Evolutionary conservation across 2,888 invertebrate species (phyloP), one percentile per base, ranked within the genome.

Genomic region (Mongoloraphidia duomilia): DNA sequence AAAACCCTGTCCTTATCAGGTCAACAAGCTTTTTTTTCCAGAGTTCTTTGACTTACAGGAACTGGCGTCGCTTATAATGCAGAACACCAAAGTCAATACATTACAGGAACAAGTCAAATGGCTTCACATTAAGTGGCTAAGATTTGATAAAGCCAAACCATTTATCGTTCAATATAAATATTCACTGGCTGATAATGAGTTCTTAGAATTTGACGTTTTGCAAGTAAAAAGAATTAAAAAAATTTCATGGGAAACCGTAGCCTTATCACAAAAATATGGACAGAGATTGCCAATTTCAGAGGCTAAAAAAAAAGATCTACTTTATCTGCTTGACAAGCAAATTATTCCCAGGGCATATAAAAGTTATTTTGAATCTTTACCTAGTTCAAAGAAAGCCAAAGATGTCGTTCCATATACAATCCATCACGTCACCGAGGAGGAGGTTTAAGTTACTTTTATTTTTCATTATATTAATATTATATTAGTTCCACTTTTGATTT

Each of bases 111-210:
- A 37, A 43, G 47, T 54, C 8, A 53, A 53, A 34, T 54, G 51
- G 54, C 43, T 54, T 9, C 49, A 51, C 44, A 42, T 51, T 17
- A 53, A 51, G 45, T 53, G 51, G 51, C 34, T 52, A 17, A 47
- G 48, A 49, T 53, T 52, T 36, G 41, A 49, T 17, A 51, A 53
- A 49, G 35, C 14, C 26, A 43, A 49, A 35, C 51, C 50, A 34
- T 45, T 14, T 33, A 49, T 44, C 17, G 52, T 52, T 34, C 35
- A 49, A 34, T 49, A 49, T 34, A 51, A 54, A 38, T 52, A 52
- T 35, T 46, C 46, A 46, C 33, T 45, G 36, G 2, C 34, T 45
- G 45, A 45, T 13, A 36, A 10, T 38, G 36, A 35, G n/a, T 45
- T 45, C 36, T 35, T 35, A 36, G 12, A 45, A 35, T 35, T 45